phyloP scores from a whole-genome alignment of 2,888 invertebrate species.

The Hypomecis atomaria region DNA sequence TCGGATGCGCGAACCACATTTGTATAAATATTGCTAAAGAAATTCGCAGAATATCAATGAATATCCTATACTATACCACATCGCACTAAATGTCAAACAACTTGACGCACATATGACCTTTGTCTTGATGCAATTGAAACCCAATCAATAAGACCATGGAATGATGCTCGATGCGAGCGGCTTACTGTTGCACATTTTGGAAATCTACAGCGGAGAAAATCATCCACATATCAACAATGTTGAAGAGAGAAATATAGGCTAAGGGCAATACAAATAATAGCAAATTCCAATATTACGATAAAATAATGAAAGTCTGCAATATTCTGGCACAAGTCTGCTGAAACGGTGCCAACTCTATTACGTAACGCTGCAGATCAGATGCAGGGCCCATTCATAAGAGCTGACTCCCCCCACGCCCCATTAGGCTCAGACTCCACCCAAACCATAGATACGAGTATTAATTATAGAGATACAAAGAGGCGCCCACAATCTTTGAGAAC shows the following conservation, averaged over 20 bases:
- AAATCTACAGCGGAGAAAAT: no score
- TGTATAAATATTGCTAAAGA: neutral
- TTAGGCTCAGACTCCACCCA: neutral
- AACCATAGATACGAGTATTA: no score
- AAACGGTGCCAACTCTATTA: conserved; percentile 65
- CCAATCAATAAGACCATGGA: no score
- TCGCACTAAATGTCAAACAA: no score
- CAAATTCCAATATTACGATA: conserved; percentile 8
- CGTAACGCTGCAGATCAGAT: conserved; percentile 73
- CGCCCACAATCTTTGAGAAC: no score
- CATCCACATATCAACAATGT: no score
- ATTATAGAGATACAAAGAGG: no score
- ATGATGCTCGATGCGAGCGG: no score
- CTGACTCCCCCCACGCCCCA: conserved; percentile 30
- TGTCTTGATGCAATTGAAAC: no score
- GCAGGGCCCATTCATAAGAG: conserved; percentile 68
- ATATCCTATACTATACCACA: neutral
- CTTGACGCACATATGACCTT: no score
- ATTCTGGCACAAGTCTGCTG: conserved; percentile 44
- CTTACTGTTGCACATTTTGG: no score
- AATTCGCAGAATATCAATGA: neutral
- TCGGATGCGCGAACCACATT: conserved; percentile 2
- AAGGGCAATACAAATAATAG: conserved; percentile 17
- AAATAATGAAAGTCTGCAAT: conserved; percentile 39
- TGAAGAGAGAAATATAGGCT: conserved; percentile 11